Conservation (phyloP, 2,113 vertebrate genomes). For the Epinephelus lanceolatus region DNA sequence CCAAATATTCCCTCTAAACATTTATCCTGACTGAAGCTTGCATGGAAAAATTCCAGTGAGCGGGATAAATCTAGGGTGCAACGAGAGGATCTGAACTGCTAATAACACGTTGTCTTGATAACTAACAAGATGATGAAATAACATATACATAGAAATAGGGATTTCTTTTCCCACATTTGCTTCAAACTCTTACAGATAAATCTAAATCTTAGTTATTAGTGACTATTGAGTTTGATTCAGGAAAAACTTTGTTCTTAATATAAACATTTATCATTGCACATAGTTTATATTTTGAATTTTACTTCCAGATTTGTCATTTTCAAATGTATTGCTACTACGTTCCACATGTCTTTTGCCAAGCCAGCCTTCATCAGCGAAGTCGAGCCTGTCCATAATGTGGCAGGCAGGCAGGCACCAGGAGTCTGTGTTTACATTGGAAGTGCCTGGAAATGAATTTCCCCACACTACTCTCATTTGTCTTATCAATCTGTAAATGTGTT, state of each 20-base stretch:
- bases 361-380: constrained; percentile 54
- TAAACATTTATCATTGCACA: background rate
- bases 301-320: constrained; percentile 44
- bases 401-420: constrained; percentile 74
- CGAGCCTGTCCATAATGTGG: constrained; percentile 65
- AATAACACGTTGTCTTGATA: constrained; percentile 42
- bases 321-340: constrained; percentile 21
- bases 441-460: constrained; percentile 80
- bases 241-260: background rate
- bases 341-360: constrained; percentile 26
- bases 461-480: constrained; percentile 79
- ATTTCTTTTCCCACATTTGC: background rate
- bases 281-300: constrained; percentile 13
- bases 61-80: constrained; percentile 44
- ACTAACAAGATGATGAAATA: constrained; percentile 32
- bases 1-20: constrained; percentile 84
- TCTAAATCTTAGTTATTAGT: background rate
- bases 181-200: background rate
- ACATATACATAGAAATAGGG: background rate
- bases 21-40: constrained; percentile 73
- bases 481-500: constrained; percentile 74
- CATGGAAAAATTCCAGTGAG: constrained; percentile 73
- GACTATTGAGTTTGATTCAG: too few relatives aligned
- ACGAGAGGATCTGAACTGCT: constrained; percentile 20
- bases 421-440: constrained; percentile 83